These are phyloP conservation scores for Eumeta japonica DNA, from an alignment of 1,140 invertebrate genomes.

Conservation along the genomic window DNA sequence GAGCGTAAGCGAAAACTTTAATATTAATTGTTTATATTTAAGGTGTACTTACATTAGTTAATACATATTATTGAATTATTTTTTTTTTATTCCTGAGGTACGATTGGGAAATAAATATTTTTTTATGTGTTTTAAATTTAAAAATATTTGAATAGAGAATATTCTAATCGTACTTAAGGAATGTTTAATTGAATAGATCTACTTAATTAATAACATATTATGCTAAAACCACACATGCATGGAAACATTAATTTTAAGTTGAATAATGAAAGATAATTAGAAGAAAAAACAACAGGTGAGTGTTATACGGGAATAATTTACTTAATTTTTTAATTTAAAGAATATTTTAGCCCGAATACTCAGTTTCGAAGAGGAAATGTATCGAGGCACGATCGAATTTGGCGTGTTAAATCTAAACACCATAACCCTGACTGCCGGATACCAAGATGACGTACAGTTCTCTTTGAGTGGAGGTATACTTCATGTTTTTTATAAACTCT, in stretches of 20 bases:
- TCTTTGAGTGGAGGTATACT: constrained; percentile 19
- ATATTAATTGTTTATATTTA: no score
- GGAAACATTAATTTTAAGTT: no score
- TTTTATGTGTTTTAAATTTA: background rate
- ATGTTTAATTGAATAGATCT: background rate
- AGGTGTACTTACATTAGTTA: background rate
- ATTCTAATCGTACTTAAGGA: constrained; percentile 15
- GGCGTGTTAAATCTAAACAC: constrained; percentile 14
- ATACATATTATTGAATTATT: background rate
- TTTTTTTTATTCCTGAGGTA: background rate
- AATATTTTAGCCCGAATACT: constrained; percentile 26
- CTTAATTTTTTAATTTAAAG: no score
- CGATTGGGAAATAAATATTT: background rate
- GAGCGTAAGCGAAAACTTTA: constrained; percentile 21
- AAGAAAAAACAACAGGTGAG: no score
- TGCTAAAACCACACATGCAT: no score
- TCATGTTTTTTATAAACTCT: no score
- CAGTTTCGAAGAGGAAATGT: constrained; percentile 18
- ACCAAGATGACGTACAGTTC: constrained; percentile 18
- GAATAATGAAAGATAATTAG: no score
- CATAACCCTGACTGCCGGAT: constrained; percentile 20
- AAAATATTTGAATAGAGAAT: constrained; percentile 7
- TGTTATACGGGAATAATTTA: no score
- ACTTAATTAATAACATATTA: no score
- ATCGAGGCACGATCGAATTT: constrained; percentile 19